Conservation (phyloP, 2,888 invertebrate genomes). For the Cephus sareptanus region DNA sequence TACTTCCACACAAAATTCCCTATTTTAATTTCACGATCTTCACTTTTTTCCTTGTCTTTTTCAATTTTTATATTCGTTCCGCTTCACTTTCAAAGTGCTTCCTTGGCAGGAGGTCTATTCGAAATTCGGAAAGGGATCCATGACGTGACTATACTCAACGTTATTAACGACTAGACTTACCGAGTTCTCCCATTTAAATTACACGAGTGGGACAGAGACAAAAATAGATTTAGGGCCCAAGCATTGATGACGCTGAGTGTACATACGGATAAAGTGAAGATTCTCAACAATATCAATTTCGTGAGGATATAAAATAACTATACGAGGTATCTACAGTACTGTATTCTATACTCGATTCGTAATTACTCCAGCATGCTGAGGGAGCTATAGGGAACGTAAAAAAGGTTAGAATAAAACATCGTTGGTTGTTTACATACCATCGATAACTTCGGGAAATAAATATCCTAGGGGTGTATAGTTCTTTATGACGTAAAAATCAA, state of each 20-base stretch:
- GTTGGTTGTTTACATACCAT: not conserved
- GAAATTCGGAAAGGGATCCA: not conserved
- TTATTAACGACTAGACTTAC: too few species aligned
- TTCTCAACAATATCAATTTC: not conserved
- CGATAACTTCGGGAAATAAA: not conserved
- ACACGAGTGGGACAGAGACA: too few species aligned
- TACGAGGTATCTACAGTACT: not conserved
- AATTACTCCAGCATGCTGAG: not conserved
- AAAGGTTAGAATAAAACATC: not conserved
- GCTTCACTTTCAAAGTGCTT: not conserved
- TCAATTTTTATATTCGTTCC: not conserved
- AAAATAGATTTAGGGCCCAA: too few species aligned
- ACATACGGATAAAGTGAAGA: not conserved
- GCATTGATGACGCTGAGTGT: not conserved
- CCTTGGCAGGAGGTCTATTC: not conserved
- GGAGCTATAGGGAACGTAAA: not conserved
- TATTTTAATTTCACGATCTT: not conserved
- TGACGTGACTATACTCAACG: not conserved
- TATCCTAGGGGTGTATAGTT: not conserved
- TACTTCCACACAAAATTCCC: not conserved
- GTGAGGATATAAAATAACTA: not conserved
- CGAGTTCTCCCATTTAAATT: too few species aligned
- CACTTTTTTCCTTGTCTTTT: not conserved
- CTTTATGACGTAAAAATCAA: not conserved
- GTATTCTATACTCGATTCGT: not conserved